These are phyloP conservation scores for Emmelina monodactyla DNA, from an alignment of 2,888 invertebrate species.

Conservation along the genomic window DNA sequence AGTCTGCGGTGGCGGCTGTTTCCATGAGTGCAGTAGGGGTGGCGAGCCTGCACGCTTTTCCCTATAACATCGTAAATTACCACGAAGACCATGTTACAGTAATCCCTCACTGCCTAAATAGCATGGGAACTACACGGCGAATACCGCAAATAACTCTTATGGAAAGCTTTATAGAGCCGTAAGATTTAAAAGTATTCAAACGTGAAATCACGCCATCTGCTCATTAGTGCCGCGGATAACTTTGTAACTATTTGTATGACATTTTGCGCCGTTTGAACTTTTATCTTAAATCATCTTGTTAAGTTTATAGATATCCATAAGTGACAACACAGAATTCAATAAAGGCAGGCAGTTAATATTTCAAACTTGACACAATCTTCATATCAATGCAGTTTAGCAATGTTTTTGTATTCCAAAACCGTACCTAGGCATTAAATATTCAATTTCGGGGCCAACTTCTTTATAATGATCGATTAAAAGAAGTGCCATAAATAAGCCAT, in stretches of 20 bases:
- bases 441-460: slow-evolving; percentile 39
- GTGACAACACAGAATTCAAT: too few relatives aligned
- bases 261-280: too few relatives aligned
- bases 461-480: slow-evolving; percentile 39
- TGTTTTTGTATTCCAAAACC: slow-evolving; percentile 9
- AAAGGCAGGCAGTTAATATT: too few relatives aligned
- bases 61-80: slow-evolving; percentile 50
- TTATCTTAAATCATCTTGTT: too few relatives aligned
- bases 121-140: slow-evolving; percentile 32
- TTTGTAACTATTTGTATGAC: too few relatives aligned
- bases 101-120: slow-evolving; percentile 33
- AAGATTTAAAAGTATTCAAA: too few relatives aligned
- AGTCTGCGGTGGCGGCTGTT: slow-evolving; percentile 20
- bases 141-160: neutral
- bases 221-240: too few relatives aligned
- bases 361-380: too few relatives aligned
- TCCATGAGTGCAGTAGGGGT: slow-evolving; percentile 3
- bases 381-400: too few relatives aligned
- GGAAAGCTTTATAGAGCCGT: too few relatives aligned
- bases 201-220: neutral
- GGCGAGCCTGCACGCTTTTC: slow-evolving; percentile 38
- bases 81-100: slow-evolving; percentile 53
- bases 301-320: too few relatives aligned
- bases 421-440: slow-evolving; percentile 26
- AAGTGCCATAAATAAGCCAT: slow-evolving; percentile 50